phyloP scores from a whole-genome alignment of 2,113 vertebrate genomes.

The Rynchops niger region DNA sequence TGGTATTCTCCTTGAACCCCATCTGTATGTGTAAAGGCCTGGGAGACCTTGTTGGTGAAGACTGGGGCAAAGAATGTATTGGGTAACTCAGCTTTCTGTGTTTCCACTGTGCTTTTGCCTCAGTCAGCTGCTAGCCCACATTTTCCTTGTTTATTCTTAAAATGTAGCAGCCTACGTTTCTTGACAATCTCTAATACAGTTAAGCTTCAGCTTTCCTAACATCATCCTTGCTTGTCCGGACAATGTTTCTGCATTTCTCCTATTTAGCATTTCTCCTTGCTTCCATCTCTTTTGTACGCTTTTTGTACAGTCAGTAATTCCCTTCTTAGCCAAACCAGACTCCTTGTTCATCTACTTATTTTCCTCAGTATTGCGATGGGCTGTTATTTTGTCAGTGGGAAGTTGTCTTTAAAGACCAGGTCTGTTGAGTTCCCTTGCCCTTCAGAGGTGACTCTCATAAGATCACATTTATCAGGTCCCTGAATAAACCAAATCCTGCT shows the following conservation, averaged over 20 bases:
- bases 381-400: not conserved
- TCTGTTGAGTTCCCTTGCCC: not conserved
- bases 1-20: not conserved
- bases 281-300: not conserved
- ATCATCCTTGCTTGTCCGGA: not conserved
- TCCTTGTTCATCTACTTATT: not conserved
- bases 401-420: not conserved
- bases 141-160: not conserved
- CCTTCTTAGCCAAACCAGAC: not conserved
- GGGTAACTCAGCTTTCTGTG: not conserved
- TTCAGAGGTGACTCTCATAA: not conserved
- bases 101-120: not conserved
- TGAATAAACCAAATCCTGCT: not conserved
- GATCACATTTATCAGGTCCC: not conserved
- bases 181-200: accelerated
- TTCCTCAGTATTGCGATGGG: not conserved
- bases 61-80: not conserved
- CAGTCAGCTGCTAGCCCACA: not conserved
- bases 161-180: not conserved
- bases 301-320: not conserved
- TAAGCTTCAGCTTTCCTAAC: not conserved
- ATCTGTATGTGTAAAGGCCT: not conserved
- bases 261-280: not conserved
- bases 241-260: not conserved
- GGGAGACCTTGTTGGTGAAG: not conserved